A percentile compares a stretch with the other conserved stretches of the same genome.
Conservation (phyloP, 1,140 invertebrate genomes). For the Anoplolepis gracilipes region DNA sequence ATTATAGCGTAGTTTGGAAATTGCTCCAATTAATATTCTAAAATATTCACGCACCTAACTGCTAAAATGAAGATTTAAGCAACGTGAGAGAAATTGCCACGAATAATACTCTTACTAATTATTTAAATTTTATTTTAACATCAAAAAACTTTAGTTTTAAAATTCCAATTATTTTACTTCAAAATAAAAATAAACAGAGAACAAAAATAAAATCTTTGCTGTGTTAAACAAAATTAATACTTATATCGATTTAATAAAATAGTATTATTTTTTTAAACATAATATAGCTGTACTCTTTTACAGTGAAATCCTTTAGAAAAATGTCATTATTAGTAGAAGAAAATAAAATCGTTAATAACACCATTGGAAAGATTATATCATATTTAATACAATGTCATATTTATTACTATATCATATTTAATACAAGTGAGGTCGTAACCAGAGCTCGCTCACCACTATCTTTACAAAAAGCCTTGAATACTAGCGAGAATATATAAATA, state of each 20-base stretch:
- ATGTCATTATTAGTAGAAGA: constrained; percentile 11
- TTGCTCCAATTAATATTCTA: constrained; percentile 26
- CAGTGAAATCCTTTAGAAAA: constrained; percentile 31
- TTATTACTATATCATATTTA: constrained; percentile 38
- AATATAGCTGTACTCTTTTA: constrained; percentile 10
- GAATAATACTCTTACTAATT: background rate
- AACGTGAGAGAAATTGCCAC: background rate
- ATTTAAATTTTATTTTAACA: background rate
- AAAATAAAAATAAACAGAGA: background rate
- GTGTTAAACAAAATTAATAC: background rate
- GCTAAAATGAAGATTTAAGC: constrained; percentile 23
- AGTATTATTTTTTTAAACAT: background rate
- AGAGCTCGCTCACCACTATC: background rate
- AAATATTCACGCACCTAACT: constrained; percentile 17
- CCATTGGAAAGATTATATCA: constrained; percentile 1
- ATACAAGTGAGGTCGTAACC: constrained; percentile 16
- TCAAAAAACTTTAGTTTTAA: background rate
- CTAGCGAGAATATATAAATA: background rate
- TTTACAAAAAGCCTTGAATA: background rate
- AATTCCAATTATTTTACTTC: background rate
- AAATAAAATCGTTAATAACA: constrained; percentile 20
- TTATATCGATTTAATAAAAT: constrained; percentile 32
- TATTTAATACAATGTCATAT: no score
- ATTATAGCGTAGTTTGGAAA: constrained; percentile 25
- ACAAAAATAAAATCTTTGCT: background rate